Evolutionary conservation across 2,113 vertebrate species (phyloP).

Genomic region (Anhinga anhinga): DNA sequence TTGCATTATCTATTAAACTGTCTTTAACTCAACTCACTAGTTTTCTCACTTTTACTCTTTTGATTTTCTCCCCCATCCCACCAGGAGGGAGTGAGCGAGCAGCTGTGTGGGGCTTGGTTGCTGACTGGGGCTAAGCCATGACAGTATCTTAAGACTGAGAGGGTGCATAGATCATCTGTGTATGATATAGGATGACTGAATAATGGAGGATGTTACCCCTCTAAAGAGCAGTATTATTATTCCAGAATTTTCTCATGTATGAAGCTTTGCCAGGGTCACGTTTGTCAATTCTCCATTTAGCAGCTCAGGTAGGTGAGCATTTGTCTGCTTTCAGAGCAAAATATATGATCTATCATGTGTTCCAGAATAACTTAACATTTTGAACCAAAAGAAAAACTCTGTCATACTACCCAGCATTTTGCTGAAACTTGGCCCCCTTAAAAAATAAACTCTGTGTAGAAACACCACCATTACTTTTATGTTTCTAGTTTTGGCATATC

Average conservation of each 20-base stretch:
- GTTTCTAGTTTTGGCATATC: not conserved
- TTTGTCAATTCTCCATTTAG: not conserved
- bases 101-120: too few species aligned
- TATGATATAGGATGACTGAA: not conserved
- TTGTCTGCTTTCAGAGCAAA: not conserved
- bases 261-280: not conserved
- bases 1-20: too few species aligned
- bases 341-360: not conserved
- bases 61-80: too few species aligned
- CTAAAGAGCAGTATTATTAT: not conserved
- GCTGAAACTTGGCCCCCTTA: not conserved
- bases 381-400: not conserved
- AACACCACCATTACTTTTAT: not conserved
- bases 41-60: too few species aligned
- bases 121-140: too few species aligned
- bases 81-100: too few species aligned
- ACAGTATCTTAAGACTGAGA: not conserved
- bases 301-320: not conserved
- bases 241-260: not conserved
- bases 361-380: not conserved
- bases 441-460: not conserved
- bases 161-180: not conserved
- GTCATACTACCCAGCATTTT: not conserved
- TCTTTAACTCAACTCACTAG: too few species aligned
- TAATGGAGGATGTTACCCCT: not conserved